These are phyloP conservation scores for Germaria angustata DNA, from an alignment of 2,888 invertebrate genomes.

Conservation along the genomic window DNA sequence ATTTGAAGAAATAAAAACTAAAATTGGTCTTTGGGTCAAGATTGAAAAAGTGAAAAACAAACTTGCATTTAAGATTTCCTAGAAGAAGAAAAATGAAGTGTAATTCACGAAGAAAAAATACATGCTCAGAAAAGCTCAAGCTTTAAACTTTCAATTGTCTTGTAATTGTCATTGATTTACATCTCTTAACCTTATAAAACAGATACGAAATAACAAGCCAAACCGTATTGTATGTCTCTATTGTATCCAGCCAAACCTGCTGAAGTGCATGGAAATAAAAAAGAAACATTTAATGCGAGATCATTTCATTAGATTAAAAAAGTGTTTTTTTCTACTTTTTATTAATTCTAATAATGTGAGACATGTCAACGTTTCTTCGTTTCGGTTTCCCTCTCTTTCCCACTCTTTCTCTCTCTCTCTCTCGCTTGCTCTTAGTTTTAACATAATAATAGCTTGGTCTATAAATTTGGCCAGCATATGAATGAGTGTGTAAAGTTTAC, in stretches of 20 bases:
- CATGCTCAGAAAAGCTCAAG: neutral
- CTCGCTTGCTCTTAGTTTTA: no score
- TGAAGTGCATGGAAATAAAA: neutral
- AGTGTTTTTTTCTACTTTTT: conserved; percentile 27
- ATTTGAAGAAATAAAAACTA: neutral
- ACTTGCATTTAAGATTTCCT: conserved; percentile 28
- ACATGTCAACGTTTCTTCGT: conserved; percentile 60
- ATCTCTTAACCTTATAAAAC: conserved; percentile 55
- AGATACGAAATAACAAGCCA: conserved; percentile 37
- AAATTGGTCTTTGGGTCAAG: conserved; percentile 48
- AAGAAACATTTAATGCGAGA: conserved; percentile 23
- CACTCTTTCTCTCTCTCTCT: no score
- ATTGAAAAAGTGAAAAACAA: conserved; percentile 5
- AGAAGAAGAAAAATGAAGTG: conserved; percentile 21
- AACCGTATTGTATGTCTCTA: conserved; percentile 53
- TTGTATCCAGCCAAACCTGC: conserved; percentile 14
- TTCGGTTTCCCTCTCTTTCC: no score
- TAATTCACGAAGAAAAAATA: neutral
- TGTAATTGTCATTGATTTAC: conserved; percentile 66
- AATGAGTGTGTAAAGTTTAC: no score
- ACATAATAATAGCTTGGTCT: no score
- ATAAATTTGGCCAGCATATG: neutral
- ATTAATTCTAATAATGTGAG: conserved; percentile 39
- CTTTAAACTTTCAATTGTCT: conserved; percentile 63
- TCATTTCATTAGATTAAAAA: conserved; percentile 36